Percentiles rank a stretch among this genome's conserved stretches.
phyloP scores from a whole-genome alignment of 2,888 invertebrate species.

The Archips xylosteana region DNA sequence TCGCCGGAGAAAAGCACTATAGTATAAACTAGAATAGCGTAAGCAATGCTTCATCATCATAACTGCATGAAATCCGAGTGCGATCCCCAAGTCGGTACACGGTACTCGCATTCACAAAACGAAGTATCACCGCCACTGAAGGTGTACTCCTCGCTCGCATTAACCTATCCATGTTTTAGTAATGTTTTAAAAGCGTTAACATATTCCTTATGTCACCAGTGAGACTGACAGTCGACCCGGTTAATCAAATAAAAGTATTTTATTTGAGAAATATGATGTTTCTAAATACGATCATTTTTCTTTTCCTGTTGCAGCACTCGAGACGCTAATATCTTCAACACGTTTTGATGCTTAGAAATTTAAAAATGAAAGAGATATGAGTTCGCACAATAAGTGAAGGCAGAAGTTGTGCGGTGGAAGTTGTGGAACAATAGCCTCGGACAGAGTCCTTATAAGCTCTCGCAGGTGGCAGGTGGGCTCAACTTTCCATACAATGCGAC shows the following conservation, averaged over 20 bases:
- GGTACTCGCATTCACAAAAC: conserved; percentile 28
- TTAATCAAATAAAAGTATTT: conserved; percentile 5
- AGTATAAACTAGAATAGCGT: conserved; percentile 68
- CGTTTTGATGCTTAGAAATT: conserved; percentile 55
- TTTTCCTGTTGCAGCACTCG: conserved; percentile 43
- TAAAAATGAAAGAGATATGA: conserved; percentile 52
- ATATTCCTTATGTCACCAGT: conserved; percentile 10
- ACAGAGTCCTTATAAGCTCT: conserved; percentile 66
- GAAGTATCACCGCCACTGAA: conserved; percentile 2
- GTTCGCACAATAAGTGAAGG: conserved; percentile 61
- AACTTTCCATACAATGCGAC: conserved; percentile 63
- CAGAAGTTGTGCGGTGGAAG: conserved; percentile 59
- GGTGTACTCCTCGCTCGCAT: not conserved
- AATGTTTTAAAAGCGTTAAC: conserved; percentile 30
- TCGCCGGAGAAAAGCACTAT: conserved; percentile 70
- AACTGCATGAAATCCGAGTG: conserved; percentile 56
- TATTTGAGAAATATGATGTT: not conserved
- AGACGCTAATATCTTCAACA: conserved; percentile 45
- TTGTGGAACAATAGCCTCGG: conserved; percentile 62
- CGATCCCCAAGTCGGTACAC: conserved; percentile 34
- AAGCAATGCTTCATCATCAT: conserved; percentile 73
- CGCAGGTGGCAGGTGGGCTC: conserved; percentile 61
- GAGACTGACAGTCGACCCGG: conserved; percentile 4
- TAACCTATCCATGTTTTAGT: conserved; percentile 26
- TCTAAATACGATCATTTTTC: conserved; percentile 35